A percentile compares a stretch with the other conserved stretches of the same genome.
These are phyloP conservation scores for Hipparchia semele DNA, from an alignment of 2,888 invertebrate genomes.

Conservation along the genomic window DNA sequence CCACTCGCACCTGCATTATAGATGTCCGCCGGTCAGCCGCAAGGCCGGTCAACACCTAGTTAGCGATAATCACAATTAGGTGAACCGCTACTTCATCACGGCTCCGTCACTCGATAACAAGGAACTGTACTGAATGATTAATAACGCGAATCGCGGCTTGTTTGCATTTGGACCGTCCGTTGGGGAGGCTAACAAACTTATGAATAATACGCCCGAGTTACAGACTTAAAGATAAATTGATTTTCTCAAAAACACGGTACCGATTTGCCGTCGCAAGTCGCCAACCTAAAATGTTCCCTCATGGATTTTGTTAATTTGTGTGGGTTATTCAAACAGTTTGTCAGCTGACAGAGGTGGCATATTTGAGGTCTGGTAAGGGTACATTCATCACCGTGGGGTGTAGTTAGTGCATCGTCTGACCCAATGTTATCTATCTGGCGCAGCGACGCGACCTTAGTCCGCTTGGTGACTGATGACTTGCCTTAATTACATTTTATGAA, in stretches of 20 bases:
- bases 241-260: conserved; percentile 58
- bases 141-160: conserved; percentile 70
- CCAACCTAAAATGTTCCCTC: conserved; percentile 22
- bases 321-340: conserved; percentile 71
- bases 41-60: conserved; percentile 60
- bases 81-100: conserved; percentile 72
- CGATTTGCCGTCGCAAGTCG: conserved; percentile 30
- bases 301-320: conserved; percentile 65
- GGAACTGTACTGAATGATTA: conserved; percentile 71
- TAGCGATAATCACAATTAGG: conserved; percentile 72
- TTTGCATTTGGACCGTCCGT: conserved; percentile 70
- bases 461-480: conserved; percentile 77
- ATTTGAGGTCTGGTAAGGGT: conserved; percentile 77
- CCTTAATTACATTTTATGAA: conserved; percentile 80
- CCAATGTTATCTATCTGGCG: conserved; percentile 75
- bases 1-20: conserved; percentile 54
- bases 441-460: conserved; percentile 72
- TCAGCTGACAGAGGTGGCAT: conserved; percentile 67
- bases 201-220: conserved; percentile 73
- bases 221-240: conserved; percentile 61
- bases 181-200: conserved; percentile 69
- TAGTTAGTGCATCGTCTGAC: conserved; percentile 75
- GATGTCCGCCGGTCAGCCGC: conserved; percentile 56
- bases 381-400: conserved; percentile 73
- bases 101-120: conserved; percentile 70